These are phyloP conservation scores for Synergus gifuensis DNA, from an alignment of 2,888 invertebrate species.

Conservation along the genomic window DNA sequence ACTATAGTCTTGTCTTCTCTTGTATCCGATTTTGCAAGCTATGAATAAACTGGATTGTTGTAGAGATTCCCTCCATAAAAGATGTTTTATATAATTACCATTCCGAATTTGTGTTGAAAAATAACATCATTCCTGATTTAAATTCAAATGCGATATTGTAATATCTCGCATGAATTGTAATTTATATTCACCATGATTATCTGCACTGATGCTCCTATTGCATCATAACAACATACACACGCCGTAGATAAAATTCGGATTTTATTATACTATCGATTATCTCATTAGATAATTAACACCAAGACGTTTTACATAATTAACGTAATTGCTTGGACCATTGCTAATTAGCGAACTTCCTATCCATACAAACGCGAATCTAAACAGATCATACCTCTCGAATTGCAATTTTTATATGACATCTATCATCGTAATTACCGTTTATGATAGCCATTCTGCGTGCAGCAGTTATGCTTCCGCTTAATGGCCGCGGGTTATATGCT, in stretches of 20 bases:
- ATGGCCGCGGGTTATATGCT: conserved; percentile 27
- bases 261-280: conserved; percentile 33
- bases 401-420: conserved; percentile 40
- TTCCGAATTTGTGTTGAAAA: background rate
- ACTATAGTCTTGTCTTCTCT: too few relatives aligned
- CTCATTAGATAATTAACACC: conserved; percentile 29
- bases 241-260: conserved; percentile 12
- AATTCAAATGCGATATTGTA: too few relatives aligned
- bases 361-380: conserved; percentile 1
- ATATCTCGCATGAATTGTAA: too few relatives aligned
- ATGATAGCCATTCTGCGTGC: conserved; percentile 24
- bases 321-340: conserved; percentile 31
- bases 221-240: background rate
- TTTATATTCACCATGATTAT: background rate
- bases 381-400: conserved; percentile 27
- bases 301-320: conserved; percentile 27
- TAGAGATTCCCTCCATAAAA: background rate
- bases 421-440: conserved; percentile 34
- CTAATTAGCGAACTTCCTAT: conserved; percentile 40
- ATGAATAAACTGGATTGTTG: background rate
- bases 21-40: background rate
- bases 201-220: background rate
- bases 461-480: conserved; percentile 6
- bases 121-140: too few relatives aligned
- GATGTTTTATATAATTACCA: background rate